These are phyloP conservation scores for Chironomus tentans DNA, from an alignment of 2,888 invertebrate species.

Conservation along the genomic window DNA sequence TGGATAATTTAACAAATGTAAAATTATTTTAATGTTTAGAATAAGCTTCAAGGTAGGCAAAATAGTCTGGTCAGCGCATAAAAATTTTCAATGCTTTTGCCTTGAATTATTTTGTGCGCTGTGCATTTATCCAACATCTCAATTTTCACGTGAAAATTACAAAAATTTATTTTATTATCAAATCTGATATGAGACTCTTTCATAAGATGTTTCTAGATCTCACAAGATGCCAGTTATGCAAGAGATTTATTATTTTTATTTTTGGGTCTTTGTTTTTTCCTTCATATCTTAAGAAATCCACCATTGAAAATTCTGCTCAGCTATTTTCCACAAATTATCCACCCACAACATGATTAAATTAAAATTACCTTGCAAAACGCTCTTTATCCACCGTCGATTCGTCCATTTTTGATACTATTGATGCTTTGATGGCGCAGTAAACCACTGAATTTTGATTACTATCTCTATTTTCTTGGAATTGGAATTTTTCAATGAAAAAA, in stretches of 20 bases:
- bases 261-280: not conserved
- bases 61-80: not conserved
- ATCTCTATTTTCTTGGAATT: not conserved
- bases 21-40: no score
- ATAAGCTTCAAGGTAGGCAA: not conserved
- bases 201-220: not conserved
- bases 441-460: not conserved
- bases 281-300: not conserved
- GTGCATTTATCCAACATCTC: not conserved
- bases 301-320: not conserved
- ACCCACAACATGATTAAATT: not conserved
- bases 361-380: not conserved
- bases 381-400: not conserved
- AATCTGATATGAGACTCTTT: not conserved
- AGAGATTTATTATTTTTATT: not conserved
- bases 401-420: not conserved
- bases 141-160: not conserved
- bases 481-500: not conserved
- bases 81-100: not conserved
- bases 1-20: not conserved
- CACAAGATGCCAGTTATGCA: not conserved
- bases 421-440: not conserved
- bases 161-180: not conserved
- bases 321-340: not conserved
- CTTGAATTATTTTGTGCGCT: not conserved